Percentiles rank a stretch among this genome's conserved stretches.
Conservation (phyloP, 1,140 invertebrate genomes). For the Euwallacea fornicatus region DNA sequence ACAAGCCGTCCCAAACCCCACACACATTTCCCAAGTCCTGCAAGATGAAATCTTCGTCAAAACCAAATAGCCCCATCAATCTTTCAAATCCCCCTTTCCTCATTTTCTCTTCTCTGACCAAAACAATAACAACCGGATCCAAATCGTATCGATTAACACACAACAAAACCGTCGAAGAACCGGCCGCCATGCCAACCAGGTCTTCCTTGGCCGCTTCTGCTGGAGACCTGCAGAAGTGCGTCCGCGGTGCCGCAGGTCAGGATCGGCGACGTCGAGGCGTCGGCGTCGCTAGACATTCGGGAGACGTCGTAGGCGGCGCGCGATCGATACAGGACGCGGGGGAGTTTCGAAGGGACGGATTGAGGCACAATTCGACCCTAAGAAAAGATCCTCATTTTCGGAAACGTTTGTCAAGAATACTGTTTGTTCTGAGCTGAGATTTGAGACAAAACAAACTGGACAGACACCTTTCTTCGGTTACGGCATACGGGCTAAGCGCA, state of each 20-base stretch:
- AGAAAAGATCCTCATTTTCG: too few relatives aligned
- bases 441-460: too few relatives aligned
- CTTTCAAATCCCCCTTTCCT: too few relatives aligned
- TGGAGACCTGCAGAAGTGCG: conserved; percentile 36
- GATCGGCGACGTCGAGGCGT: conserved; percentile 32
- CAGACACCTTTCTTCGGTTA: too few relatives aligned
- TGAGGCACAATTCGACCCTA: background rate
- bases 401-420: too few relatives aligned
- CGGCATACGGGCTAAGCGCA: too few relatives aligned
- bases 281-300: conserved; percentile 33
- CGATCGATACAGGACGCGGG: conserved; percentile 29
- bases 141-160: background rate
- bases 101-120: too few relatives aligned
- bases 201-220: conserved; percentile 13
- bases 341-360: conserved; percentile 9
- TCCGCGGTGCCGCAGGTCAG: conserved; percentile 38
- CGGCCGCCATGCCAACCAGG: conserved; percentile 19
- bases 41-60: background rate
- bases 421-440: too few relatives aligned
- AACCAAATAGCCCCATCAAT: too few relatives aligned
- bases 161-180: background rate
- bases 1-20: background rate
- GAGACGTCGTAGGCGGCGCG: conserved; percentile 31
- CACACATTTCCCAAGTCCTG: background rate
- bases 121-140: too few relatives aligned